Evolutionary conservation across 1,140 invertebrate species (phyloP).

Genomic region (Triops longicaudatus): DNA sequence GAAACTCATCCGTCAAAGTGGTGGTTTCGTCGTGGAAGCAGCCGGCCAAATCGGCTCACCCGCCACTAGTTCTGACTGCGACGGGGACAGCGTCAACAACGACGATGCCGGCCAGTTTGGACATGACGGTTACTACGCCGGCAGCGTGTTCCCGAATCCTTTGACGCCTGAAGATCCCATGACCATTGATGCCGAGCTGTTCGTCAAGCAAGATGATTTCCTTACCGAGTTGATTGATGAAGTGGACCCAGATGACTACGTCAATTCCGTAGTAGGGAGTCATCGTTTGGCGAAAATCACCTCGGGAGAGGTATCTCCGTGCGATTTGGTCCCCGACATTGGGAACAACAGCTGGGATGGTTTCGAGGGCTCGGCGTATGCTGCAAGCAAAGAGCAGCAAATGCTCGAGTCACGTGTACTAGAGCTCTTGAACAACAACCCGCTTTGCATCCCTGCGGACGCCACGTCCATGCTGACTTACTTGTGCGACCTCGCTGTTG

Average conservation of each 20-base stretch:
- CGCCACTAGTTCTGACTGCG: not conserved
- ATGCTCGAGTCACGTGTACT: not conserved
- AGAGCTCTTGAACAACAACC: not conserved
- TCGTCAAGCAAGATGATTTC: not conserved
- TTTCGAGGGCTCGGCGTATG: not conserved
- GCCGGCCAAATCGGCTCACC: not conserved
- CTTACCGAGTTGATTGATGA: not conserved
- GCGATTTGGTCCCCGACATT: not conserved
- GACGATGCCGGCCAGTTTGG: not conserved
- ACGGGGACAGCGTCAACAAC: not conserved
- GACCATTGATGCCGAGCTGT: not conserved
- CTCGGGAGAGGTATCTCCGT: not conserved
- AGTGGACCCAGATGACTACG: constrained; percentile 4
- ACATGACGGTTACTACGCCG: not conserved
- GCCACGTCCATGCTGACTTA: not conserved
- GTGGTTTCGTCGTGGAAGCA: not conserved
- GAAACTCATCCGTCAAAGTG: not conserved
- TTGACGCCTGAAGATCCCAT: not conserved
- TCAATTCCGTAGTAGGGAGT: not conserved
- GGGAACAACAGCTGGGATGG: not conserved
- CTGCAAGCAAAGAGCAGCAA: not conserved
- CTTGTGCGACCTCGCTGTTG: not conserved
- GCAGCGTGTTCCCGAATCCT: not conserved
- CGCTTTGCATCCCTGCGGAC: not conserved
- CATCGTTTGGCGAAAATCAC: not conserved